A percentile compares a stretch with the other conserved stretches of the same genome.
Evolutionary conservation across 2,113 vertebrate genomes (phyloP).

Genomic region (Azemiops feae): DNA sequence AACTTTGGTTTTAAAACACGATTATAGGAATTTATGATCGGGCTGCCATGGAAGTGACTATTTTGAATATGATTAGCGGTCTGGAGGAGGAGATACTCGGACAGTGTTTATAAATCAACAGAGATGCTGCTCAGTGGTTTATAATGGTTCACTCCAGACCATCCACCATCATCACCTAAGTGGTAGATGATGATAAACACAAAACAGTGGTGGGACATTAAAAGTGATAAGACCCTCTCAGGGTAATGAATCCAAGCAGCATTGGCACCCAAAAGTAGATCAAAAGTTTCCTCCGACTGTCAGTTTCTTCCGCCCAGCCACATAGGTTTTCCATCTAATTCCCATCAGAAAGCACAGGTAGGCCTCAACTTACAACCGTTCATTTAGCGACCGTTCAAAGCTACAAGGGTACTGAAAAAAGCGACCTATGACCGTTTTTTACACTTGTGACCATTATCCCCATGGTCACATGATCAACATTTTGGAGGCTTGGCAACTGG

Average conservation of each 20-base stretch:
- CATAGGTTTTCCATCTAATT: neutral
- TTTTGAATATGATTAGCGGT: conserved; percentile 72
- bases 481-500: neutral
- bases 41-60: conserved; percentile 63
- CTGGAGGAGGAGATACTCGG: conserved; percentile 57
- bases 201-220: conserved; percentile 52
- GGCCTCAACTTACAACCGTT: too few species aligned
- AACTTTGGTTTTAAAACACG: conserved; percentile 71
- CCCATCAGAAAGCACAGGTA: neutral
- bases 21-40: conserved; percentile 69
- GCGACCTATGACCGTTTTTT: neutral
- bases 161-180: conserved; percentile 62
- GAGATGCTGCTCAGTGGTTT: conserved; percentile 60
- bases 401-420: neutral
- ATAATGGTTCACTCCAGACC: conserved; percentile 61
- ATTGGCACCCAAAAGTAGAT: conserved; percentile 35
- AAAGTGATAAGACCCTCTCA: conserved; percentile 58
- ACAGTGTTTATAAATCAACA: conserved; percentile 68
- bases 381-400: too few species aligned
- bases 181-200: conserved; percentile 64
- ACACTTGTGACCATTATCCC: too few species aligned
- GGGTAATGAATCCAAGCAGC: conserved; percentile 54
- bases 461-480: neutral
- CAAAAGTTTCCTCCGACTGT: conserved; percentile 7
- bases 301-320: neutral